Evolutionary conservation across 1,140 invertebrate species (phyloP).

Genomic region (Cyphomyrmex costatus): DNA sequence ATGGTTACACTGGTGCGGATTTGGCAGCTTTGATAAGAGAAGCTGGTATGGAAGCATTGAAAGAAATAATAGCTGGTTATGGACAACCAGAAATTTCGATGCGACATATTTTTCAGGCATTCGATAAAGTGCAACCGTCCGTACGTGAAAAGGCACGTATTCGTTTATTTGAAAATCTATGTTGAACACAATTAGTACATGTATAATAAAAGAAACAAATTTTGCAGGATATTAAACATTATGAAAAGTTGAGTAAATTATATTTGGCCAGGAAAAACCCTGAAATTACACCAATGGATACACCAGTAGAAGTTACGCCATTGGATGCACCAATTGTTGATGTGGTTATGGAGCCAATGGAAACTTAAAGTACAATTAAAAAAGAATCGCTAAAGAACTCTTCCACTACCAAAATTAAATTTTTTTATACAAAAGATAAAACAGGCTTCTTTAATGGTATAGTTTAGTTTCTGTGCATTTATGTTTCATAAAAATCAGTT

Average conservation of each 20-base stretch:
- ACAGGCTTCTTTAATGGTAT: slow-evolving; percentile 16
- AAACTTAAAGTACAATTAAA: slow-evolving; percentile 83
- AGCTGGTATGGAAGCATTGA: slow-evolving; percentile 92
- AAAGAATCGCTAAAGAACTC: slow-evolving; percentile 46
- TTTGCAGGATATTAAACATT: slow-evolving; percentile 87
- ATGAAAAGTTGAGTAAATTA: slow-evolving; percentile 88
- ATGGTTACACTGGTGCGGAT: slow-evolving; percentile 97
- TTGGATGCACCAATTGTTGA: slow-evolving; percentile 79
- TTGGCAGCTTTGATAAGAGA: slow-evolving; percentile 94
- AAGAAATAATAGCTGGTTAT: slow-evolving; percentile 87
- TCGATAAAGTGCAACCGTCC: slow-evolving; percentile 93
- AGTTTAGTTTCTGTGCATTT: slow-evolving; percentile 26
- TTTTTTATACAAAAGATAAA: slow-evolving; percentile 10
- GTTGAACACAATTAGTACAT: too few relatives aligned
- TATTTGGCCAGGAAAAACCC: slow-evolving; percentile 86
- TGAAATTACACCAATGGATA: slow-evolving; percentile 84
- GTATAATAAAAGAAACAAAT: slow-evolving; percentile 22
- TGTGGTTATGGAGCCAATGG: slow-evolving; percentile 84
- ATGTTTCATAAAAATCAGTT: slow-evolving; percentile 18
- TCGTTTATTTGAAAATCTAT: slow-evolving; percentile 17
- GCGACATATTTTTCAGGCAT: slow-evolving; percentile 89
- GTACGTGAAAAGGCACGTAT: slow-evolving; percentile 90
- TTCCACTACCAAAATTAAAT: slow-evolving; percentile 62
- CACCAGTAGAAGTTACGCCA: slow-evolving; percentile 78
- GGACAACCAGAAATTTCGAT: slow-evolving; percentile 83